phyloP scores from a whole-genome alignment of 2,113 vertebrate genomes.

The Corythaeola cristata region DNA sequence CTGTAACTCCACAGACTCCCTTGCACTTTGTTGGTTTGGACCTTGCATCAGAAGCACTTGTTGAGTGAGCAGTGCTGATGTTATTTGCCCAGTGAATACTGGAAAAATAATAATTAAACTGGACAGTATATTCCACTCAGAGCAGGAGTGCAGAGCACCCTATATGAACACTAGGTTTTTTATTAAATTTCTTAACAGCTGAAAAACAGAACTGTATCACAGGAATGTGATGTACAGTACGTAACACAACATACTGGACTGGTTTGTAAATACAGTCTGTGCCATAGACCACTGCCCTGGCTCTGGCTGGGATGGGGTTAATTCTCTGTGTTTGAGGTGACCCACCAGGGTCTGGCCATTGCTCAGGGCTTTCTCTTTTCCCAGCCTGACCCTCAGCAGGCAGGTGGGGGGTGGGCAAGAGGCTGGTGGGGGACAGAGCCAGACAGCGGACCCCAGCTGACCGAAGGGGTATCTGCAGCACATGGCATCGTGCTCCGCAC shows the following conservation, averaged over 20 bases:
- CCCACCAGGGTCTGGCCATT: not conserved
- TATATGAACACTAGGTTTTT: not conserved
- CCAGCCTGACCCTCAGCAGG: not conserved
- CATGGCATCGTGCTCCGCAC: too few relatives aligned
- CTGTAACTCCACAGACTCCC: not conserved
- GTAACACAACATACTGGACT: not conserved
- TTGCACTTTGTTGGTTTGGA: not conserved
- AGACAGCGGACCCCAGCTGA: too few relatives aligned
- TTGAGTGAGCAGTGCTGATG: too few relatives aligned
- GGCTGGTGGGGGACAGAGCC: too few relatives aligned
- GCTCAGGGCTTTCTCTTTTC: not conserved
- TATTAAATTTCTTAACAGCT: not conserved
- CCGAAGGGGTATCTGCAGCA: too few relatives aligned
- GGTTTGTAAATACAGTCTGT: not conserved
- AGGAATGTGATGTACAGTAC: too few relatives aligned
- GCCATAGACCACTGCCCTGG: not conserved
- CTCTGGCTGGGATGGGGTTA: not conserved
- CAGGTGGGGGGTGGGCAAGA: too few relatives aligned
- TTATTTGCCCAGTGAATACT: not conserved
- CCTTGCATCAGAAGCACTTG: not conserved
- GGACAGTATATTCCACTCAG: not conserved
- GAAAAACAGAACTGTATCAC: not conserved
- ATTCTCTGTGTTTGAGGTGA: not conserved
- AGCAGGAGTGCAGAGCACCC: not conserved
- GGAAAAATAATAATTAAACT: not conserved